These are phyloP conservation scores for Ophion slaviceki DNA, from an alignment of 2,888 invertebrate genomes.

Conservation along the genomic window DNA sequence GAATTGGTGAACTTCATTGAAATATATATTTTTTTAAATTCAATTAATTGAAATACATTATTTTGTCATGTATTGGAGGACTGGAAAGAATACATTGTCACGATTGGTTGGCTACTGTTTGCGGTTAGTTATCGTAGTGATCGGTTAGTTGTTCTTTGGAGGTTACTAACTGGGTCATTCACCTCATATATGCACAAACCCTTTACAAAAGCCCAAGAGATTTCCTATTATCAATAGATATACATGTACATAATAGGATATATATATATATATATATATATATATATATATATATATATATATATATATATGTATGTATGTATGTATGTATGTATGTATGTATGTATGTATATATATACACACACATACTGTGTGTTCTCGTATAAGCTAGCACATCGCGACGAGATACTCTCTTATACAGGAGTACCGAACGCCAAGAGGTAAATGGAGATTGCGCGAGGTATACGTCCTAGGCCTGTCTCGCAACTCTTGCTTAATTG, in stretches of 20 bases:
- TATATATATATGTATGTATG: slow-evolving; percentile 4
- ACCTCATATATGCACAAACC: slow-evolving; percentile 38
- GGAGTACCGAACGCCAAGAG: slow-evolving; percentile 66
- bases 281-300: slow-evolving; percentile 2
- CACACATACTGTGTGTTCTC: slow-evolving; percentile 30
- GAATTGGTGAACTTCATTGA: too few relatives aligned
- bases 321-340: too few relatives aligned
- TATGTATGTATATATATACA: slow-evolving; percentile 19
- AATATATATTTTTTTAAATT: too few relatives aligned
- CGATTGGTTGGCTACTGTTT: background rate
- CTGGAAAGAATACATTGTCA: background rate
- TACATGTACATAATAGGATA: slow-evolving; percentile 10
- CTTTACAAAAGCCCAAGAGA: slow-evolving; percentile 38
- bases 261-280: slow-evolving; percentile 16
- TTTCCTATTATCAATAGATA: slow-evolving; percentile 14
- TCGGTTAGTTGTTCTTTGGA: slow-evolving; percentile 16
- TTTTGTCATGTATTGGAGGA: too few relatives aligned
- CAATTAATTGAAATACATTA: too few relatives aligned
- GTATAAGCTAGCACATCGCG: slow-evolving; percentile 48
- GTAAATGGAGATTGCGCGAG: slow-evolving; percentile 76
- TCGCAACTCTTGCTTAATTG: slow-evolving; percentile 77
- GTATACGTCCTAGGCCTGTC: slow-evolving; percentile 75
- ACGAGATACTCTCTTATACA: slow-evolving; percentile 61
- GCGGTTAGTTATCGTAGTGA: background rate
- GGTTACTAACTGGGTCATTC: slow-evolving; percentile 49